These are phyloP conservation scores for Nestor notabilis DNA, from an alignment of 2,113 vertebrate genomes.

Conservation along the genomic window DNA sequence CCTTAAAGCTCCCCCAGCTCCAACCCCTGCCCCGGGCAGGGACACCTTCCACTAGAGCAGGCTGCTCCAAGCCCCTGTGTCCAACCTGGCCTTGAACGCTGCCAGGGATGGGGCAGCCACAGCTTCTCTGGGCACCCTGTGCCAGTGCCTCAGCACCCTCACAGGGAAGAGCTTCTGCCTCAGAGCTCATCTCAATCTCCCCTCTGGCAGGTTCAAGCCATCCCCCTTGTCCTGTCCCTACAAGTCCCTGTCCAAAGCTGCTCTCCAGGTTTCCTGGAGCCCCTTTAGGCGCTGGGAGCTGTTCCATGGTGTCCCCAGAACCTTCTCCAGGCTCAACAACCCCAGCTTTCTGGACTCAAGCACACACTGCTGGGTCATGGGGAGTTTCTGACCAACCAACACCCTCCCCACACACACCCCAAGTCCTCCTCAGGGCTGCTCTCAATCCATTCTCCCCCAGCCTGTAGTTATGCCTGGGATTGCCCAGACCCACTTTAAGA, in stretches of 20 bases:
- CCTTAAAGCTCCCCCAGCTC: neutral
- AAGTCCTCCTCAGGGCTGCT: neutral
- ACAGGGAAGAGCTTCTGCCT: too few species aligned
- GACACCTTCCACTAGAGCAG: neutral
- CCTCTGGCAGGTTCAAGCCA: neutral
- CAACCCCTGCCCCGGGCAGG: neutral
- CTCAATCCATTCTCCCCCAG: neutral
- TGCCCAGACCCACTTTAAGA: neutral
- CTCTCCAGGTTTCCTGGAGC: neutral
- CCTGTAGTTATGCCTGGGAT: neutral
- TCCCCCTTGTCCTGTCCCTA: neutral
- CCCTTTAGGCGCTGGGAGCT: neutral
- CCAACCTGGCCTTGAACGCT: neutral
- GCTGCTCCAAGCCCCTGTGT: neutral
- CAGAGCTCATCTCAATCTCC: too few species aligned
- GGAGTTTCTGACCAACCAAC: neutral
- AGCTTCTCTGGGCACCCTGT: too few species aligned
- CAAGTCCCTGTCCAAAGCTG: neutral
- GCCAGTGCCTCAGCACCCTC: too few species aligned
- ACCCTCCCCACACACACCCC: neutral
- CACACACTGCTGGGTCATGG: neutral
- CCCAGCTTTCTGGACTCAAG: neutral
- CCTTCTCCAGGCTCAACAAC: neutral
- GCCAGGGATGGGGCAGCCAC: too few species aligned
- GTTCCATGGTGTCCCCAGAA: neutral